These are phyloP conservation scores for Colostygia pectinataria DNA, from an alignment of 2,888 invertebrate species.

Conservation along the genomic window DNA sequence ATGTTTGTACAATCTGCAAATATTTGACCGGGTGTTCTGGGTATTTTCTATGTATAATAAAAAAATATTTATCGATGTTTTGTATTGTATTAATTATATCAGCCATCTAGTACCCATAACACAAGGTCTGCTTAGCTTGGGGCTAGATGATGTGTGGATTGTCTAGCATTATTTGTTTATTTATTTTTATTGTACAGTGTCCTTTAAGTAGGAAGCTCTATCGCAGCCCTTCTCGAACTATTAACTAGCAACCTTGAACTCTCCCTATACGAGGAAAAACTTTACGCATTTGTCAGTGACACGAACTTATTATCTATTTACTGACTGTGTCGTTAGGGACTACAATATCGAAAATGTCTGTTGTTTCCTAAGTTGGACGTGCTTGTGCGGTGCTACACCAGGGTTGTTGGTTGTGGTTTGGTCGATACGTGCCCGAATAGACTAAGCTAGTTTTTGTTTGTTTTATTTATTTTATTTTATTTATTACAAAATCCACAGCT, in stretches of 20 bases:
- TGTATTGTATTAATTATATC: too few relatives aligned
- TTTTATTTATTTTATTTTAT: too few relatives aligned
- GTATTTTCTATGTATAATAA: too few relatives aligned
- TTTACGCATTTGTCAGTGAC: conserved; percentile 37
- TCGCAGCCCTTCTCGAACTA: conserved; percentile 20
- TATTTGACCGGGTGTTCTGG: too few relatives aligned
- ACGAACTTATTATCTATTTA: conserved; percentile 37
- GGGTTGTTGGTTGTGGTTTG: not conserved
- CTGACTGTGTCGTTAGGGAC: conserved; percentile 28
- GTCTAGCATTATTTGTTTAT: too few relatives aligned
- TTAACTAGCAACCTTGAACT: conserved; percentile 28
- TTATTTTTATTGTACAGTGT: conserved; percentile 3
- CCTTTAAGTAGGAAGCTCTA: conserved; percentile 10
- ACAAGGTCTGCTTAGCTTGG: too few relatives aligned
- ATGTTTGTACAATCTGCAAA: too few relatives aligned
- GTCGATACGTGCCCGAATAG: conserved; percentile 5
- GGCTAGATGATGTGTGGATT: too few relatives aligned
- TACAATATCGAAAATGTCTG: conserved; percentile 22
- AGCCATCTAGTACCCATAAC: too few relatives aligned
- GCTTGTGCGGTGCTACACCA: conserved; percentile 1
- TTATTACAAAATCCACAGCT: too few relatives aligned
- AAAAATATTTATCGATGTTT: too few relatives aligned
- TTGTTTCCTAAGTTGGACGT: conserved; percentile 15
- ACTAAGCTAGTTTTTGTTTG: not conserved
- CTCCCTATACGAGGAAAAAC: conserved; percentile 36